Evolutionary conservation across 1,140 invertebrate genomes (phyloP), one percentile per base, ranked within the genome.

Genomic region (Zaprionus ghesquierei): DNA sequence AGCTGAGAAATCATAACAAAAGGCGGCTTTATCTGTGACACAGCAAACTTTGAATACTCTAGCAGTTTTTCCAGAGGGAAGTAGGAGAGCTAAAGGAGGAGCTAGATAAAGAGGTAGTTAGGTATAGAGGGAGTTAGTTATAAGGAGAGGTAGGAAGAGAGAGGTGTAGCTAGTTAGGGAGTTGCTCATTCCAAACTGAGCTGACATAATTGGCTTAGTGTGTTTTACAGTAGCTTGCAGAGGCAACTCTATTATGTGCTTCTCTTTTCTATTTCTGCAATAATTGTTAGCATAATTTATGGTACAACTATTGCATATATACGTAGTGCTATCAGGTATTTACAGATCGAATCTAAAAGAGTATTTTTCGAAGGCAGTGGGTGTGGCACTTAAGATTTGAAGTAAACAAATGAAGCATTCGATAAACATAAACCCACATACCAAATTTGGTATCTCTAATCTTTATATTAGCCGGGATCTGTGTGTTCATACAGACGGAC

Each of bases 41-140:
- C 15, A 35, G 54, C 35, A 35, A 72, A 60, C 27, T 68, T 72
- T 33, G 13, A 54, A 68, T 72, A 66, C 69, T 15, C 69, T 68
- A 18, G 55, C n/a, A 31, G 27, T 12, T 13, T 33, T 1, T 5
- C 15, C 25, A 33, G 31, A 13, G 35, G 35, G n/a, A 41, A 3
- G n/a, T 2, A 9, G n/a, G 5, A 38, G n/a, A 10, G 29, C n/a
- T n/a, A n/a, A n/a, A n/a, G n/a, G n/a, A n/a, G 8, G 10, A 33
- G 31, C 3, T 33, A 12, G 31, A 12, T 33, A 2, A 10, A 38
- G 6, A 8, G n/a, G 0, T 2, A 41, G 35, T 1, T 35, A 5
- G 13, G 0, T 0, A 35, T 5, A 3, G n/a, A 41, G n/a, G 2
- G 6, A 15, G 35, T 1, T 38, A 38, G 35, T n/a, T 15, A n/a